Base-by-base conservation (phyloP, 2,113 vertebrate genomes). In the Scolopax mira region DNA sequence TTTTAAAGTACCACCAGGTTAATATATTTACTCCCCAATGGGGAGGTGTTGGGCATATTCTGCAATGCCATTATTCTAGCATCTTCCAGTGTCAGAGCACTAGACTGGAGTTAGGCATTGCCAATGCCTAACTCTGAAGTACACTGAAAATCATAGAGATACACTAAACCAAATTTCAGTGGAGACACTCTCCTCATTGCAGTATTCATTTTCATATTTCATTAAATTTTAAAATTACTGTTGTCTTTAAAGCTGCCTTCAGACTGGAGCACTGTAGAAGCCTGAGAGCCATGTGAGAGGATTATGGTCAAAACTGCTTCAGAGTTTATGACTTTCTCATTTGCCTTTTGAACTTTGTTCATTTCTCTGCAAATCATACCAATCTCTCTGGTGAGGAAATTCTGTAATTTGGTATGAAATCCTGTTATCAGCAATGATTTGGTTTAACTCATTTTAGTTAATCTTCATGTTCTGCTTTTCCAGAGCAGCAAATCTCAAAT, bases 361-460 rank as follows among this genome's bases (percentile, higher is more conserved):
- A 11, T 5, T 67, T 85, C 55, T 83, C 30, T 91, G 21, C 30
- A 71, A 90, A 71, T 83, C 35, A 65, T 41, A 37, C 8, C 13
- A 44, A 2, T 71, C 51, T 85, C 39, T 74, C 39, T 74, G 39
- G 18, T 78, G 74, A 88, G 27, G 14, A 41, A 88, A 83, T 94
- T 85, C 72, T 80, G 16, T 91, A 74, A 86, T 90, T 90, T 67
- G 52, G 27, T 80, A 41, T 80, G 85, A 93, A 94, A 86, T 94
- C 48, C 18, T 90, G 19, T 88, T 94, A 88, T 84, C 73, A 57
- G 18, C 35, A 91, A 24, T 84, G 30, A 90, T 42, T 80, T 90
- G 25, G 16, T 84, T 83, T 73, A 88, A 67, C 27, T 88, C 18
- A 25, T 79, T 84, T 92, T 79, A 58, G 58, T 85, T 95, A 19